phyloP scores from a whole-genome alignment of 2,797 vertebrate species.

The Anguilla anguilla region DNA sequence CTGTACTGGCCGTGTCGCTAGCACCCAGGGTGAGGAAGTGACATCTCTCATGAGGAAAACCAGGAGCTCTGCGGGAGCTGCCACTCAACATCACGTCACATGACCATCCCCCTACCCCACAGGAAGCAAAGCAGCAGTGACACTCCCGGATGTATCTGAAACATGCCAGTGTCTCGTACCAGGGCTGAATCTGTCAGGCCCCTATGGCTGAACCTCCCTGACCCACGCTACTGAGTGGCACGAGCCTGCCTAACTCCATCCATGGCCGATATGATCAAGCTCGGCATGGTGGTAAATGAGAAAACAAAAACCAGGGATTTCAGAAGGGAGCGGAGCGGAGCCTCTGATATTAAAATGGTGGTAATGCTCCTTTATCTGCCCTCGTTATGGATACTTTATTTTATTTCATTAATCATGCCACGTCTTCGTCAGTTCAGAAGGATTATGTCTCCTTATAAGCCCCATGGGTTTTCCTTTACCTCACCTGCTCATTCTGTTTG shows the following conservation, averaged over 20 bases:
- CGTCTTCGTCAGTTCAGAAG: neutral
- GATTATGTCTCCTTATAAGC: neutral
- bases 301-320: neutral
- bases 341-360: neutral
- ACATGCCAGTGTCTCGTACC: neutral
- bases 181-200: neutral
- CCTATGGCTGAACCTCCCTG: neutral
- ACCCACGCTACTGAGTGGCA: neutral
- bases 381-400: neutral
- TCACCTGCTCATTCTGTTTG: neutral
- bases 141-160: neutral
- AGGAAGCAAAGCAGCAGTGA: neutral
- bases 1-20: conserved; percentile 28
- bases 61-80: conserved; percentile 18
- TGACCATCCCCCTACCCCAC: neutral
- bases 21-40: conserved; percentile 34
- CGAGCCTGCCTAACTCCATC: neutral
- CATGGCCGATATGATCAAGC: neutral
- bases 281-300: neutral
- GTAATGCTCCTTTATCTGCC: neutral
- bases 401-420: neutral
- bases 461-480: neutral
- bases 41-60: conserved; percentile 40
- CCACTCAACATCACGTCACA: conserved; percentile 27
- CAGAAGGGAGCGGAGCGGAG: neutral